Conservation (phyloP, 2,113 vertebrate genomes). For the Myotis brandtii region DNA sequence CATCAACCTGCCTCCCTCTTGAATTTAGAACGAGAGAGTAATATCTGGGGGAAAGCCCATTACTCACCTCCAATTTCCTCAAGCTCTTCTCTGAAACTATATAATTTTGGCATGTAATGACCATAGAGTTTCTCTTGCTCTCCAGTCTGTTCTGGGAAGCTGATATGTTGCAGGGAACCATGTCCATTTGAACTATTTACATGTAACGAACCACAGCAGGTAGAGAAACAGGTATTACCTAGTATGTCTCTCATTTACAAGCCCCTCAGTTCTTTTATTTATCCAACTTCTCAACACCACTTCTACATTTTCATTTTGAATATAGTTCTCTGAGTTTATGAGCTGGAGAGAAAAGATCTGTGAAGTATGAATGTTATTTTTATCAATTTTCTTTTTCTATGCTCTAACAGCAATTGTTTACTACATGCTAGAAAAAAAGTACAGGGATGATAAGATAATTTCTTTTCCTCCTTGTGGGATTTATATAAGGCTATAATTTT, state of each 20-base stretch:
- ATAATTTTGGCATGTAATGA: not conserved
- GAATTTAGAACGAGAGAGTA: slow-evolving; percentile 8
- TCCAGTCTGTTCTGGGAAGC: not conserved
- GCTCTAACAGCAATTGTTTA: slow-evolving; percentile 47
- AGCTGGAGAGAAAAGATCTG: not conserved
- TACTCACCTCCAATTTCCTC: not conserved
- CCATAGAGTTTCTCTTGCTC: not conserved
- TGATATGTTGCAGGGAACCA: not conserved
- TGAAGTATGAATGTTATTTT: slow-evolving; percentile 55
- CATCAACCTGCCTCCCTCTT: not conserved
- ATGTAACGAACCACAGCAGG: not conserved
- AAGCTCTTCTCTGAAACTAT: not conserved
- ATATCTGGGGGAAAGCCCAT: not conserved
- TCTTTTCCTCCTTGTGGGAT: slow-evolving; percentile 50
- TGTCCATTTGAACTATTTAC: not conserved
- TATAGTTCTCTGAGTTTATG: not conserved
- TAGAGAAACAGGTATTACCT: not conserved
- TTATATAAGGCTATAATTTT: not conserved
- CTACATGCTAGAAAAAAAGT: slow-evolving; percentile 53
- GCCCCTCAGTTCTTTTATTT: not conserved
- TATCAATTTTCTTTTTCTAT: slow-evolving; percentile 61
- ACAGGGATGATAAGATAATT: slow-evolving; percentile 67
- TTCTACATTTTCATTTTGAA: slow-evolving; percentile 51
- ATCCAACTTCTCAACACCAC: slow-evolving; percentile 31
- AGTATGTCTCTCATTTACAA: not conserved